These are phyloP conservation scores for Electrophaes corylata DNA, from an alignment of 2,888 invertebrate genomes.

Conservation along the genomic window DNA sequence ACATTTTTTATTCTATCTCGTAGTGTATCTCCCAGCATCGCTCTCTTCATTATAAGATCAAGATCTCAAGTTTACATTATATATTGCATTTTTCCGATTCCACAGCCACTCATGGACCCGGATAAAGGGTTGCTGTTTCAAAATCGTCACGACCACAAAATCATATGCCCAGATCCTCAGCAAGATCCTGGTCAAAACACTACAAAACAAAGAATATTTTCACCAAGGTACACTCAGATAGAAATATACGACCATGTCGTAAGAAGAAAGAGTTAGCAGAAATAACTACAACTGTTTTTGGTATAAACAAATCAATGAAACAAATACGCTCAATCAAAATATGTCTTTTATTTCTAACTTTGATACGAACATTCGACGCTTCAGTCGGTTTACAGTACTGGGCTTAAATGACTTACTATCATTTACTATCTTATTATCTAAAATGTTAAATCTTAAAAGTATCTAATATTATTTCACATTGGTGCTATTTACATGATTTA, in stretches of 20 bases:
- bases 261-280: constrained; percentile 78
- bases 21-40: no score
- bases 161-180: constrained; percentile 88
- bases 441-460: not conserved
- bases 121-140: constrained; percentile 90
- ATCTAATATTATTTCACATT: not conserved
- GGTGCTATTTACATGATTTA: no score
- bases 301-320: constrained; percentile 20
- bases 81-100: not conserved
- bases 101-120: constrained; percentile 88
- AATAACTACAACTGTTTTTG: not conserved
- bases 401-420: not conserved
- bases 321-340: constrained; percentile 20
- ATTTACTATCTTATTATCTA: no score
- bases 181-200: constrained; percentile 87
- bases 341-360: constrained; percentile 38
- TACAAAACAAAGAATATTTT: constrained; percentile 85
- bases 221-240: constrained; percentile 88
- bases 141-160: constrained; percentile 91
- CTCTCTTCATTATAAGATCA: no score
- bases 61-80: not conserved
- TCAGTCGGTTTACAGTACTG: constrained; percentile 6
- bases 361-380: not conserved
- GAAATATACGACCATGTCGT: constrained; percentile 92
- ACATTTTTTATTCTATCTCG: no score